Evolutionary conservation across 2,113 vertebrate genomes (phyloP).

Genomic region (Seriola aureovittata): DNA sequence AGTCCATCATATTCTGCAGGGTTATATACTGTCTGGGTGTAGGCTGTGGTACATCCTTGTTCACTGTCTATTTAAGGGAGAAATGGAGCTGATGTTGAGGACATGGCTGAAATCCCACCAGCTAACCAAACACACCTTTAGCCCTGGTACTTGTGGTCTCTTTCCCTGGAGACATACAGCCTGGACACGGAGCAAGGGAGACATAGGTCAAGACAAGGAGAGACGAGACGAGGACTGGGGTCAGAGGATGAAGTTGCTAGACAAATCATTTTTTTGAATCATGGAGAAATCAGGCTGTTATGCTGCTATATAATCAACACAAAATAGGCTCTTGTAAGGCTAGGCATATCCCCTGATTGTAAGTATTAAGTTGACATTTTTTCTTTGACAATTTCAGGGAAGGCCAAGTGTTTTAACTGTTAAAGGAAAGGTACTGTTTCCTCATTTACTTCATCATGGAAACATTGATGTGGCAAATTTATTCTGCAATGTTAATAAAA

Average conservation of each 20-base stretch:
- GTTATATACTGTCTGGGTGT: neutral
- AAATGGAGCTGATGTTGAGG: neutral
- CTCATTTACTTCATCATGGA: slow-evolving; percentile 13
- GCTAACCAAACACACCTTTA: slow-evolving; percentile 60
- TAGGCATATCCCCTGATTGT: neutral
- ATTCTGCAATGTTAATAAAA: neutral
- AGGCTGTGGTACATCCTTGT: neutral
- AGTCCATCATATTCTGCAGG: neutral
- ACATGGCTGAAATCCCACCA: slow-evolving; percentile 19
- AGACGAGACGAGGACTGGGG: neutral
- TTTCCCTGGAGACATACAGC: slow-evolving; percentile 27
- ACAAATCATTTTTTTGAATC: neutral
- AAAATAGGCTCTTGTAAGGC: neutral
- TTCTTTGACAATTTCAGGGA: neutral
- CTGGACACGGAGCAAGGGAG: neutral
- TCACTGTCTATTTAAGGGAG: slow-evolving; percentile 25
- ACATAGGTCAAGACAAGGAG: neutral
- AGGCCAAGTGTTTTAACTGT: neutral
- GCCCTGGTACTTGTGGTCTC: slow-evolving; percentile 4
- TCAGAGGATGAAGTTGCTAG: neutral
- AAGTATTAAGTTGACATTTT: neutral
- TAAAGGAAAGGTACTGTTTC: neutral
- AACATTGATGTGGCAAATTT: neutral
- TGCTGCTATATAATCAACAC: neutral
- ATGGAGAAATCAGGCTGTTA: neutral